phyloP scores from a whole-genome alignment of 35 echinoderm and acorn worm genomes.

The Chiridota heheva region DNA sequence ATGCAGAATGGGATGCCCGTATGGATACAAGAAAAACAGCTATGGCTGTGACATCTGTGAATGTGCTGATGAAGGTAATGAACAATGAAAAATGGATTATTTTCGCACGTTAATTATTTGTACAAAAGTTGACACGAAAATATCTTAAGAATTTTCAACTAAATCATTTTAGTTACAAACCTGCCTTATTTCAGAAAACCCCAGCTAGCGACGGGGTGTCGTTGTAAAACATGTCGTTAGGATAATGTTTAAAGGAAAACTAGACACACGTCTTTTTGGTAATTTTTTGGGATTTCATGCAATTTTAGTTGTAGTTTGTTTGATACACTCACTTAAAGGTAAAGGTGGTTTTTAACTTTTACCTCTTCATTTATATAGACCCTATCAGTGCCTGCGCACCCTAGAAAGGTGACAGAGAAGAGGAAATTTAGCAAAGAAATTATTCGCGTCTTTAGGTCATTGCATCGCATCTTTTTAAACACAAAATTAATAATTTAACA shows the following conservation, averaged over 20 bases:
- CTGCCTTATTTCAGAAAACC: background rate
- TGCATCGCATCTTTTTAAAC: background rate
- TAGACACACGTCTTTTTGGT: too few species aligned
- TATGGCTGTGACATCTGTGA: conserved; percentile 53
- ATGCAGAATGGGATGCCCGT: conserved; percentile 41
- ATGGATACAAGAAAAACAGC: conserved; percentile 46
- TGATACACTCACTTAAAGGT: too few species aligned
- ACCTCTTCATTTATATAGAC: conserved; percentile 5
- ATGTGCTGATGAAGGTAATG: conserved; percentile 29
- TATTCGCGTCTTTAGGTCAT: background rate
- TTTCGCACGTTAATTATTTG: background rate
- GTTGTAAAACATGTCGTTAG: too few species aligned
- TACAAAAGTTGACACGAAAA: background rate
- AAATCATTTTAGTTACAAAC: background rate
- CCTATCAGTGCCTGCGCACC: conserved; percentile 23
- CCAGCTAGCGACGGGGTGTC: too few species aligned
- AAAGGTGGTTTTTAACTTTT: too few species aligned
- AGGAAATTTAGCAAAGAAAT: conserved; percentile 22
- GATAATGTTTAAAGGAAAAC: too few species aligned
- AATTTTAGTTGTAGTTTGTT: too few species aligned
- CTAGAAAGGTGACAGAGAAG: conserved; percentile 22
- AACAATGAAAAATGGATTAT: background rate
- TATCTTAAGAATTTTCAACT: background rate
- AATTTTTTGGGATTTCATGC: too few species aligned
- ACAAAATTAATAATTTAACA: background rate